Conservation (phyloP, 2,113 vertebrate species). For the Sorex fumeus region DNA sequence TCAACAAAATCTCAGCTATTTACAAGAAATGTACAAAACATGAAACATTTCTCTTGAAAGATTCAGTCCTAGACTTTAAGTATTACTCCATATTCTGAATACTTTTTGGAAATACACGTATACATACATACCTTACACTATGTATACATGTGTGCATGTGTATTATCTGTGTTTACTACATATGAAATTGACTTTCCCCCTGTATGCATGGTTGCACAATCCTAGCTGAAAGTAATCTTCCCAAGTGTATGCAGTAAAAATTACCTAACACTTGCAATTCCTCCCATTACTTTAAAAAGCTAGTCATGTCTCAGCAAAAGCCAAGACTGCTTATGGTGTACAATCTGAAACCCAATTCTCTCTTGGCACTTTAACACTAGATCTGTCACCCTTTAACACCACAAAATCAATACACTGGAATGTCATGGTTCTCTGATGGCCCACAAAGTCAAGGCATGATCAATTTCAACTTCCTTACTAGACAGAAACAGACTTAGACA, state of each 20-base stretch:
- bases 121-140: not conserved
- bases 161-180: slow-evolving; percentile 16
- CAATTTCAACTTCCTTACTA: slow-evolving; percentile 87
- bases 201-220: slow-evolving; percentile 41
- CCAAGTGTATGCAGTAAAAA: slow-evolving; percentile 51
- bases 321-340: slow-evolving; percentile 75
- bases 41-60: slow-evolving; percentile 22
- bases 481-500: slow-evolving; percentile 85
- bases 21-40: slow-evolving; percentile 18
- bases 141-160: not conserved
- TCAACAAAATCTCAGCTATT: not conserved
- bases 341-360: slow-evolving; percentile 85
- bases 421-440: slow-evolving; percentile 89
- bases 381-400: slow-evolving; percentile 86
- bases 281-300: slow-evolving; percentile 78
- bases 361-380: slow-evolving; percentile 85
- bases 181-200: slow-evolving; percentile 10
- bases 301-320: slow-evolving; percentile 80
- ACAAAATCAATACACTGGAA: slow-evolving; percentile 89
- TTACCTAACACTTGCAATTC: slow-evolving; percentile 44
- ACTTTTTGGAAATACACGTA: not conserved
- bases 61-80: not conserved
- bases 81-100: slow-evolving; percentile 25
- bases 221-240: slow-evolving; percentile 58
- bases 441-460: slow-evolving; percentile 86